Percentiles rank a stretch among this genome's conserved stretches.
These are phyloP conservation scores for Silurus meridionalis DNA, from an alignment of 2,113 vertebrate species.

Conservation along the genomic window DNA sequence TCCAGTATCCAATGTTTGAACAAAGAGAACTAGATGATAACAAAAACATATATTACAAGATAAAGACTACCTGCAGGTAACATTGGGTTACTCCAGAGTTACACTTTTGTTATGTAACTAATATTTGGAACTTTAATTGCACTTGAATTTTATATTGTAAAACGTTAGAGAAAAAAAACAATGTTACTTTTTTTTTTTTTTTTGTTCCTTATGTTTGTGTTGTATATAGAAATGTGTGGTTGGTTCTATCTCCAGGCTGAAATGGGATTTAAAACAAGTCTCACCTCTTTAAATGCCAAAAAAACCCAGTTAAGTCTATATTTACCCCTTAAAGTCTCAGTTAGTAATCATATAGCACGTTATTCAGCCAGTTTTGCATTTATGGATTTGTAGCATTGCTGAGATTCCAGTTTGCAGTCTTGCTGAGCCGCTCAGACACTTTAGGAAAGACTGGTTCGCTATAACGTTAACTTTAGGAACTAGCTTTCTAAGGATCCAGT, in stretches of 20 bases:
- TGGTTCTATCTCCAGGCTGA: conserved; percentile 44
- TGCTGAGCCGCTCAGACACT: not conserved
- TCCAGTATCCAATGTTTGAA: conserved; percentile 7
- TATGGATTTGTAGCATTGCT: not conserved
- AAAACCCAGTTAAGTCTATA: not conserved
- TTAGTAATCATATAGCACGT: not conserved
- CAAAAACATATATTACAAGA: conserved; percentile 56
- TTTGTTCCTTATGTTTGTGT: conserved; percentile 62
- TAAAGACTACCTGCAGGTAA: conserved; percentile 73
- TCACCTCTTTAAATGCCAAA: conserved; percentile 20
- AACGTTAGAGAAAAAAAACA: conserved; percentile 64
- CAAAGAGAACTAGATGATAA: conserved; percentile 6
- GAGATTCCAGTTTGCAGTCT: not conserved
- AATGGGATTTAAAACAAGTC: conserved; percentile 27
- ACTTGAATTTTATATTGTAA: conserved; percentile 80
- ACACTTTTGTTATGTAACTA: conserved; percentile 74
- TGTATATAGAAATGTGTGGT: conserved; percentile 65
- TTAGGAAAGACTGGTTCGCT: not conserved
- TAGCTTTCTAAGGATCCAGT: not conserved
- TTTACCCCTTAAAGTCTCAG: conserved; percentile 9
- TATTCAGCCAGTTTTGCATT: not conserved
- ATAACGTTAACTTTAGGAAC: not conserved
- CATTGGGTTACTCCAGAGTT: conserved; percentile 69
- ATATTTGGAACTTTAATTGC: conserved; percentile 81
- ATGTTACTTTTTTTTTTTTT: conserved; percentile 59